Percentiles rank a stretch among this genome's conserved stretches.
Conservation (phyloP, 1,140 invertebrate species). For the Centruroides vittatus region DNA sequence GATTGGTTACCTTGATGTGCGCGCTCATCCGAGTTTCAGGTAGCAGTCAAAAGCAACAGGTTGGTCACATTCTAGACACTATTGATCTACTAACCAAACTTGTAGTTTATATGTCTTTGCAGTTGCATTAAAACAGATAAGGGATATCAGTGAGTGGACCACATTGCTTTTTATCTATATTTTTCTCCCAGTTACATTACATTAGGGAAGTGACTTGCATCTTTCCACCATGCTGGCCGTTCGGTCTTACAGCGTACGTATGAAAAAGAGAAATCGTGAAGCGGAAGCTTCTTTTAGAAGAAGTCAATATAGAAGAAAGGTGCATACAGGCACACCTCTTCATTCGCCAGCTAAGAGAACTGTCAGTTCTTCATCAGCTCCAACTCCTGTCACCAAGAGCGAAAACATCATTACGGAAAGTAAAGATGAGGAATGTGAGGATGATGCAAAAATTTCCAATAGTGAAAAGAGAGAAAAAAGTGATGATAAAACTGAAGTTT, state of each 20-base stretch:
- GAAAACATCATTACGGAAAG: no score
- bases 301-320: conserved; percentile 13
- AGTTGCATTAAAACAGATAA: background rate
- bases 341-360: conserved; percentile 5
- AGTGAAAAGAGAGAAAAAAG: no score
- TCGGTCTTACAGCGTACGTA: conserved; percentile 21
- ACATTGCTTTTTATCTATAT: background rate
- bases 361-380: background rate
- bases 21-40: background rate
- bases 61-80: background rate
- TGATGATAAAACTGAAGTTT: no score
- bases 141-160: background rate
- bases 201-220: background rate
- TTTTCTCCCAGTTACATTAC: background rate
- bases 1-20: no score
- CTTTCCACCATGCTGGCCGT: conserved; percentile 18
- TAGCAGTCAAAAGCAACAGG: background rate
- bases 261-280: conserved; percentile 19
- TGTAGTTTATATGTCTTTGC: background rate
- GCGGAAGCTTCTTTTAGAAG: conserved; percentile 18
- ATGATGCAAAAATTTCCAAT: no score
- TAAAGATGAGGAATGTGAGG: no score
- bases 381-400: no score
- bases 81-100: background rate
- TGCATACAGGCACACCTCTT: background rate